These are phyloP conservation scores for Caenorhabditis sp. DNA, from an alignment of 2,888 invertebrate genomes.

Conservation along the genomic window DNA sequence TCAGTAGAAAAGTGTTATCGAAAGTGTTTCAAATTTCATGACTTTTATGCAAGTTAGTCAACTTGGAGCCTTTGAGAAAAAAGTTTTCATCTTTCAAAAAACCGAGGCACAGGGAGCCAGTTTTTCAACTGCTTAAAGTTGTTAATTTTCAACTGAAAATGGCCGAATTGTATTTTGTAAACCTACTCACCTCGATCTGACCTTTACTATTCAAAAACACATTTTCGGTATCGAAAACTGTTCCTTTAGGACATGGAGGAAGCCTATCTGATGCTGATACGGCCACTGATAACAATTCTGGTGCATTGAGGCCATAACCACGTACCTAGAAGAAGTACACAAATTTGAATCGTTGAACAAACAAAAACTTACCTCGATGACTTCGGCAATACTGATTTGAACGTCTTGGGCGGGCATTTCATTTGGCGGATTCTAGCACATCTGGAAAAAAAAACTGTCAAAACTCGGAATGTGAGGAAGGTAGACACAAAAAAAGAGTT, in stretches of 20 bases:
- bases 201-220: constrained; percentile 76
- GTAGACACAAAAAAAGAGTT: constrained; percentile 45
- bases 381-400: constrained; percentile 70
- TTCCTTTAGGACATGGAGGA: constrained; percentile 72
- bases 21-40: too few relatives aligned
- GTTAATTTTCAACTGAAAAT: too few relatives aligned
- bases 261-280: constrained; percentile 68
- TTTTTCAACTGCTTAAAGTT: too few relatives aligned
- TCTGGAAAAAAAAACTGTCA: constrained; percentile 40
- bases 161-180: constrained; percentile 13
- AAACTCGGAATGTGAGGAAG: constrained; percentile 1
- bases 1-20: too few relatives aligned
- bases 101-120: too few relatives aligned
- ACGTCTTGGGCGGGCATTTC: constrained; percentile 65
- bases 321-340: constrained; percentile 66
- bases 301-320: constrained; percentile 70
- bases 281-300: constrained; percentile 73
- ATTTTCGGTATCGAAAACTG: constrained; percentile 76
- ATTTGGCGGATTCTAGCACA: constrained; percentile 54
- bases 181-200: constrained; percentile 70
- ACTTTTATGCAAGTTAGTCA: too few relatives aligned
- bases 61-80: too few relatives aligned
- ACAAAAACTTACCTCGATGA: constrained; percentile 59
- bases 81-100: not conserved
- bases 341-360: not conserved